Base-by-base conservation (phyloP, 1,140 invertebrate genomes). In the Camponotus vicinus region DNA sequence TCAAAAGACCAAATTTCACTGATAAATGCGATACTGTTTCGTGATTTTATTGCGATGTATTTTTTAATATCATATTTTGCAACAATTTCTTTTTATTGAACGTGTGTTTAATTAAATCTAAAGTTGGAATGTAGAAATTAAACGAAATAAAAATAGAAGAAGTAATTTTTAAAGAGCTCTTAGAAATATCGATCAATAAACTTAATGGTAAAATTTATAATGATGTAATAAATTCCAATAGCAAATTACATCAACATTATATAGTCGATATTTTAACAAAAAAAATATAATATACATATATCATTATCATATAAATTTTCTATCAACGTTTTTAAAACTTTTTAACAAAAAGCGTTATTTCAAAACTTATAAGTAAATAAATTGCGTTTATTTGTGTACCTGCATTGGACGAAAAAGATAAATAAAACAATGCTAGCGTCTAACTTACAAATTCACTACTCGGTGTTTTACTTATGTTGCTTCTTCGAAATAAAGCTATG, bases 1-100 rank as follows among this genome's bases (percentile, higher is more conserved):
- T 18, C 13, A 40, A 6, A 7, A 18, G 21, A 27, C 27, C 27
- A 27, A 27, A 27, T 27, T 27, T 27, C 37, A 69, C 21, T 67
- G 61, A 67, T 69, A 27, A 69, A 79, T 59, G 9, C 9, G 27
- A 71, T 55, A 34, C 61, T 79, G 18, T 27, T 73, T 80, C 40
- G 40, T 34, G 18, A 42, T 32, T 69, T 40, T 42, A n/a, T 27
- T 13, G n/a, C 11, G 6, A 1, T 52, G 18, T 15, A 21, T 63
- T 5, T 8, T 21, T 3, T 4, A 8, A 4, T 40, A 5, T 71
- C 27, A 27, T 4, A 71, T 45, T 82, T 70, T 42, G 32, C 32
- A 45, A 42, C 37, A 42, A 42, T 8, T 71, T 57, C 3, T 37
- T 32, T 42, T 37, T 15, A n/a, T 69, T 5, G 7, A 49, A 49